phyloP scores from a whole-genome alignment of 2,797 vertebrate genomes.

The Serranus cabrilla region DNA sequence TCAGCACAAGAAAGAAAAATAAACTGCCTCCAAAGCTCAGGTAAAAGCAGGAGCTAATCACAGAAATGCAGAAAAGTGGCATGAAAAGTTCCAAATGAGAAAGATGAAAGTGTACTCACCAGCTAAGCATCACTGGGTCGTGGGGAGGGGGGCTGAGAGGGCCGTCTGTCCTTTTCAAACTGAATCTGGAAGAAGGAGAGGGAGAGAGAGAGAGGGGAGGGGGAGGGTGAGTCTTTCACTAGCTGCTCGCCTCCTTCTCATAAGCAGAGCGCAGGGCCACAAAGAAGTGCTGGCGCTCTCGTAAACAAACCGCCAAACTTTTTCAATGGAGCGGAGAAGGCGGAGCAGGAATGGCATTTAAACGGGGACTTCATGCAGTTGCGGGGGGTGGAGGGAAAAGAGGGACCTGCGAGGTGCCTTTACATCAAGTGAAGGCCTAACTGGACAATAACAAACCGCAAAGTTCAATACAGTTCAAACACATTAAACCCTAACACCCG shows the following conservation, averaged over 20 bases:
- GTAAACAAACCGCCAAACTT: slow-evolving; percentile 81
- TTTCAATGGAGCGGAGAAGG: slow-evolving; percentile 73
- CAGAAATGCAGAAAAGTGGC: slow-evolving; percentile 25
- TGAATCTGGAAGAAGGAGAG: slow-evolving; percentile 72
- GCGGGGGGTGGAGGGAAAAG: slow-evolving; percentile 5
- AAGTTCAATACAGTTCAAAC: slow-evolving; percentile 49
- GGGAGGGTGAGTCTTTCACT: slow-evolving; percentile 69
- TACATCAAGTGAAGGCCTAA: slow-evolving; percentile 46
- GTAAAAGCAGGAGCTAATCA: slow-evolving; percentile 7
- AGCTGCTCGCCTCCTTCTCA: slow-evolving; percentile 62
- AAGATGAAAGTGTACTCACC: slow-evolving; percentile 80
- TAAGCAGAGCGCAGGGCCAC: slow-evolving; percentile 63
- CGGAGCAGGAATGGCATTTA: slow-evolving; percentile 69
- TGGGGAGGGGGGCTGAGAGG: slow-evolving; percentile 59
- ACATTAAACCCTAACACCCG: slow-evolving; percentile 17
- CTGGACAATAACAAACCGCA: slow-evolving; percentile 47
- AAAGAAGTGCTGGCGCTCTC: slow-evolving; percentile 69
- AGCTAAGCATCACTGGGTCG: slow-evolving; percentile 88
- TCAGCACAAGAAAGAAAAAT: background rate
- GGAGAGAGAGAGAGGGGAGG: slow-evolving; percentile 47
- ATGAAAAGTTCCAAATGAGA: slow-evolving; percentile 15
- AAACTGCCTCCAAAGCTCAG: background rate
- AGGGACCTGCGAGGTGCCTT: slow-evolving; percentile 40
- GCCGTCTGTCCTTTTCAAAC: slow-evolving; percentile 82
- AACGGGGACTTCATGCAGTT: slow-evolving; percentile 45